Evolutionary conservation across 2,113 vertebrate species (phyloP), one percentile per base, ranked within the genome.

Genomic region (Aegotheles bennettii): DNA sequence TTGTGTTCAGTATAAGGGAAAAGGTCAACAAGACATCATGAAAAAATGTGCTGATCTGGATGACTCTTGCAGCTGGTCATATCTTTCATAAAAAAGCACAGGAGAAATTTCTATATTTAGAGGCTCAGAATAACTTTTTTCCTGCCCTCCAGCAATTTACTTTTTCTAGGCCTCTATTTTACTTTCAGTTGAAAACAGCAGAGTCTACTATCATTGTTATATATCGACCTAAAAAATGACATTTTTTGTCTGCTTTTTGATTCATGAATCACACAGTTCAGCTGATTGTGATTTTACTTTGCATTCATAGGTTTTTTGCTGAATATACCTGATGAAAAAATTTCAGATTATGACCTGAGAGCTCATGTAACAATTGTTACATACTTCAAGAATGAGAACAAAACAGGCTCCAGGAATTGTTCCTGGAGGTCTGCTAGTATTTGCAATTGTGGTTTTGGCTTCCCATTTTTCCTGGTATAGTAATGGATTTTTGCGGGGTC

Each of bases 11-110:
- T 67, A 38, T 29, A 90, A 77, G 33, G 33, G 26, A 93, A 93
- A 81, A 94, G 76, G 86, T 94, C 94, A 92, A 81, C 64, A 81
- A 90, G 85, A 50, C 33, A 91, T 53, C 63, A 74, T 54, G 47
- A 87, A 94, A 93, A 96, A 96, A 89, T 74, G 35, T 88, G 83
- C 71, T 95, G 71, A 93, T 86, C 45, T 63, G 50, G 26, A 89
- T 84, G 56, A 42, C 35, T 38, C 20, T 70, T 96, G 50, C 79
- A 89, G 71, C 35, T 94, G 92, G 50, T 50, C 64, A 26, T 69
- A 84, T 65, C 25, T 84, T 77, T 77, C 31, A 54, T 31, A 59
- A 77, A 90, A 87, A 84, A 51, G 1, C 42, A 65, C 16, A 70
- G 16, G 56, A 81, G 19, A 87, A 15, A 45, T 87, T 95, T 84